Evolutionary conservation across 2,797 vertebrate species (phyloP).

Genomic region (Buphagus erythrorhynchus): DNA sequence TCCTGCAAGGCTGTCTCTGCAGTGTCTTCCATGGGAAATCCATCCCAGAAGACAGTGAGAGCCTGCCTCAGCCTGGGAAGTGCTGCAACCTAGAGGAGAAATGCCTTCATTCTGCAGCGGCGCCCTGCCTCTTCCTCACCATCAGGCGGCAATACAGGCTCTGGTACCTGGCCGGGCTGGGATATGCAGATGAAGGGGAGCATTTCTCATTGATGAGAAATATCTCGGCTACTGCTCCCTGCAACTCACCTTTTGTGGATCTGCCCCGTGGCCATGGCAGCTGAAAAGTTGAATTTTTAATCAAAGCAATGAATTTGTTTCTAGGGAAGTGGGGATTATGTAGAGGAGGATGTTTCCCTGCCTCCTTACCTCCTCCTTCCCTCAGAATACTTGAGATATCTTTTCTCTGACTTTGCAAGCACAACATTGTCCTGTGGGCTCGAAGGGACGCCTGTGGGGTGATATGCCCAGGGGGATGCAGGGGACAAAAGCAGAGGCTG

Average conservation of each 20-base stretch:
- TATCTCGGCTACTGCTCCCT: not conserved
- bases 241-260: not conserved
- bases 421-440: not conserved
- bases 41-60: not conserved
- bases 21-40: not conserved
- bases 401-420: not conserved
- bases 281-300: not conserved
- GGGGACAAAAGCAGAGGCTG: not conserved
- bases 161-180: not conserved
- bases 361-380: not conserved
- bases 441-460: not conserved
- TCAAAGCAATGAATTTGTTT: not conserved
- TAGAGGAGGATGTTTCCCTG: not conserved
- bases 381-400: not conserved
- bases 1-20: not conserved
- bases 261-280: not conserved
- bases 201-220: not conserved
- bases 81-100: not conserved
- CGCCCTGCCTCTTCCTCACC: not conserved
- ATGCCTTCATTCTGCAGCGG: not conserved
- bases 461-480: accelerated
- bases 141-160: not conserved
- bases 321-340: not conserved
- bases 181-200: not conserved
- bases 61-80: not conserved